These are phyloP conservation scores for Peromyscus californicus DNA, from an alignment of 2,113 vertebrate genomes.

Conservation along the genomic window DNA sequence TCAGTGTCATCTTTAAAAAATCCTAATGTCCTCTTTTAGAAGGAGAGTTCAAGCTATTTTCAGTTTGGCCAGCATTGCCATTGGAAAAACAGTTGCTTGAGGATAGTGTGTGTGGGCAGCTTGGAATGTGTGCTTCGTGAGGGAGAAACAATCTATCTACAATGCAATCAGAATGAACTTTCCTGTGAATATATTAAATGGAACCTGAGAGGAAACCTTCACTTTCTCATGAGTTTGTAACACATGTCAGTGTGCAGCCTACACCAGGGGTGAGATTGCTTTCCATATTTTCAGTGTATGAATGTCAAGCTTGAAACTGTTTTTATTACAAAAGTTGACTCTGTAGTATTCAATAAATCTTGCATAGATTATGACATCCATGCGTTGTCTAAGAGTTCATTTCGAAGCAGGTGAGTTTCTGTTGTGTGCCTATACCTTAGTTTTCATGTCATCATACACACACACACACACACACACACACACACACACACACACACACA, in stretches of 20 bases:
- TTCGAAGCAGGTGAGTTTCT: conserved; percentile 43
- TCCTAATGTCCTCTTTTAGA: not conserved
- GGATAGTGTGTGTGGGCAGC: not conserved
- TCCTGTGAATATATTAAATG: conserved; percentile 45
- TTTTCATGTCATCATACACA: not conserved
- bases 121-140: not conserved
- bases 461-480: not conserved
- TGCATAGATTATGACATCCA: conserved; percentile 66
- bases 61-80: conserved; percentile 33
- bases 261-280: conserved; percentile 22
- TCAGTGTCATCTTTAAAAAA: not conserved
- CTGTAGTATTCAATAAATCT: conserved; percentile 32
- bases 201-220: not conserved
- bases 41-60: conserved; percentile 1
- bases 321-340: conserved; percentile 53
- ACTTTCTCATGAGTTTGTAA: conserved; percentile 37
- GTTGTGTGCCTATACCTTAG: not conserved
- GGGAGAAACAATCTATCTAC: not conserved
- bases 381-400: conserved; percentile 11
- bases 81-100: conserved; percentile 32
- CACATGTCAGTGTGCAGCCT: conserved; percentile 45
- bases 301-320: conserved; percentile 62
- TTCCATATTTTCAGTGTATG: conserved; percentile 55
- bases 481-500: not conserved
- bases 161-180: conserved; percentile 49